Evolutionary conservation across 2,888 invertebrate species (phyloP).

Genomic region (Trisateles emortualis): DNA sequence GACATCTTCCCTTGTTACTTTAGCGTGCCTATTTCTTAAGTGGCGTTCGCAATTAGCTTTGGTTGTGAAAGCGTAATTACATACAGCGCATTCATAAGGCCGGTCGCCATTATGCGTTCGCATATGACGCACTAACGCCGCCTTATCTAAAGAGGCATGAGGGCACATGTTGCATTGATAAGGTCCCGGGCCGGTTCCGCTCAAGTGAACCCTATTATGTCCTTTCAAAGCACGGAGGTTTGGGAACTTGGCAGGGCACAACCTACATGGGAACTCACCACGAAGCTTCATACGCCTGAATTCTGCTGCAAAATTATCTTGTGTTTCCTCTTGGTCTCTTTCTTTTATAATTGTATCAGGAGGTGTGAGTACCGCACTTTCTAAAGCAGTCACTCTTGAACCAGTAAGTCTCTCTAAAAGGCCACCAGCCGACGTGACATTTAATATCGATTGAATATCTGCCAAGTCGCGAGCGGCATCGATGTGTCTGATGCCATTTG

Average conservation of each 20-base stretch:
- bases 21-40: conserved; percentile 95
- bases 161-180: conserved; percentile 98
- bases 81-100: conserved; percentile 97
- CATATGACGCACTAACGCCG: conserved; percentile 96
- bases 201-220: conserved; percentile 95
- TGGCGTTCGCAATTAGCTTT: conserved; percentile 99
- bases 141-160: conserved; percentile 95
- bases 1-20: conserved; percentile 94
- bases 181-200: conserved; percentile 91
- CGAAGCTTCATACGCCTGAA: conserved; percentile 96
- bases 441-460: conserved; percentile 94
- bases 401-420: conserved; percentile 88
- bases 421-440: conserved; percentile 90
- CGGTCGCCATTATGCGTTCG: conserved; percentile 98
- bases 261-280: conserved; percentile 95
- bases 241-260: conserved; percentile 95
- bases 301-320: conserved; percentile 94
- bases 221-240: conserved; percentile 96
- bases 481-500: conserved; percentile 78
- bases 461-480: conserved; percentile 92
- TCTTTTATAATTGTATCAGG: conserved; percentile 77
- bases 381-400: conserved; percentile 72
- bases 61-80: conserved; percentile 98
- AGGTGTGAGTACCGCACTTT: conserved; percentile 77
- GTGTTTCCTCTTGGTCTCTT: conserved; percentile 89